Conservation (phyloP, 2,888 invertebrate genomes). For the Drosophila niveifrons region DNA sequence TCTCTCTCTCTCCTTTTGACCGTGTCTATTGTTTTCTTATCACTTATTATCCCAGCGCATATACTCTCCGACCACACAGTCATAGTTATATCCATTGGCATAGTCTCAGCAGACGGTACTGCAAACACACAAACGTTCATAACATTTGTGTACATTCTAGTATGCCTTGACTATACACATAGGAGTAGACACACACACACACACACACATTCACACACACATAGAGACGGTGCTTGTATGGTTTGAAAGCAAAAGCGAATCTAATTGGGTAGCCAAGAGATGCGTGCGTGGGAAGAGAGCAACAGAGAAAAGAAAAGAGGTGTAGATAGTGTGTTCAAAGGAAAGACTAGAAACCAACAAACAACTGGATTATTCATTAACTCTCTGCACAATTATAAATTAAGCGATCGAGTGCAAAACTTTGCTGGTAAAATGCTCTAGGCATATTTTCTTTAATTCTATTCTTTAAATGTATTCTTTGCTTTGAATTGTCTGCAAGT, state of each 20-base stretch:
- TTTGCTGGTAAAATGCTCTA: not conserved
- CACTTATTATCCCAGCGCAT: not conserved
- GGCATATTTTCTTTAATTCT: too few relatives aligned
- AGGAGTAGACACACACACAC: not conserved
- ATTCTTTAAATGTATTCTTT: too few relatives aligned
- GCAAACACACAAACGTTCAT: not conserved
- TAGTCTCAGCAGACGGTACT: not conserved
- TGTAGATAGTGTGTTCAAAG: too few relatives aligned
- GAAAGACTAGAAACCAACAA: not conserved
- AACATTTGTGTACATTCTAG: not conserved
- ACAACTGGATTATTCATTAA: not conserved
- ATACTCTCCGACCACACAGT: not conserved
- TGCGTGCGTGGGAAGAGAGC: too few relatives aligned
- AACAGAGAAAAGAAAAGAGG: too few relatives aligned
- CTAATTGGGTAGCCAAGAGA: not conserved
- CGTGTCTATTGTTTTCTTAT: not conserved
- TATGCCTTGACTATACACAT: not conserved
- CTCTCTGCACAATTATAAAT: not conserved
- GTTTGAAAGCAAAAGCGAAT: not conserved
- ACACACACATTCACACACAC: too few relatives aligned
- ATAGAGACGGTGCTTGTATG: not conserved
- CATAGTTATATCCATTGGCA: not conserved
- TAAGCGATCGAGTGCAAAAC: not conserved
- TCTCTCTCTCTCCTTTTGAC: not conserved
- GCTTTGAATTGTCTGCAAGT: too few relatives aligned